Evolutionary conservation across 2,797 vertebrate genomes (phyloP).

Genomic region (Vipera latastei): DNA sequence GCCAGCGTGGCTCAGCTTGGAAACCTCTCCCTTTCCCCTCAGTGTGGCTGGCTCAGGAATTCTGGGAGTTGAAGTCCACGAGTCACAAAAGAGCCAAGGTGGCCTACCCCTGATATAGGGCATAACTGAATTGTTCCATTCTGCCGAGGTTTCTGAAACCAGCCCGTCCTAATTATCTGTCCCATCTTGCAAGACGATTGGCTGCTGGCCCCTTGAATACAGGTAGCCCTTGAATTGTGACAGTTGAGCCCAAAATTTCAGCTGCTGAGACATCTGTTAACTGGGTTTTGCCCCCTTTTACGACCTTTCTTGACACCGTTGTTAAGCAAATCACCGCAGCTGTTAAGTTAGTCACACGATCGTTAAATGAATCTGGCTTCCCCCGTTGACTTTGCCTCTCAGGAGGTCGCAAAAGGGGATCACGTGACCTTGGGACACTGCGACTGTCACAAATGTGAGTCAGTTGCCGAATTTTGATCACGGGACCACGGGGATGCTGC

Average conservation of each 20-base stretch:
- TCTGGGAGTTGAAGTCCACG: too few species aligned
- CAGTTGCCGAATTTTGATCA: background rate
- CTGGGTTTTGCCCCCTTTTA: too few species aligned
- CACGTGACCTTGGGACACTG: background rate
- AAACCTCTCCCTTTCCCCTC: too few species aligned
- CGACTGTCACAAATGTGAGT: background rate
- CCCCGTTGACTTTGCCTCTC: background rate
- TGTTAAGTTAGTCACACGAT: too few species aligned
- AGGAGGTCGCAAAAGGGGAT: background rate
- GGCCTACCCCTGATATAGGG: too few species aligned
- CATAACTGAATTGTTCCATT: background rate
- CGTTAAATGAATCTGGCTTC: background rate
- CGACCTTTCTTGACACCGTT: too few species aligned
- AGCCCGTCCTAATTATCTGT: background rate
- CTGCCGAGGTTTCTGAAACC: background rate
- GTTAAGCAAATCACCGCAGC: background rate
- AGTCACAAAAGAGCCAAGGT: too few species aligned
- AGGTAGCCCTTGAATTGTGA: background rate
- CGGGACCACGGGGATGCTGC: background rate
- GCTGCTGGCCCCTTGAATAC: background rate
- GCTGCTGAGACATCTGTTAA: background rate
- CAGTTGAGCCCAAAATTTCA: background rate
- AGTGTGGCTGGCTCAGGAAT: too few species aligned
- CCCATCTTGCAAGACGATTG: background rate
- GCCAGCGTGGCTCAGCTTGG: too few species aligned